phyloP scores from a whole-genome alignment of 2,113 vertebrate genomes.

The Gadus chalcogrammus region DNA sequence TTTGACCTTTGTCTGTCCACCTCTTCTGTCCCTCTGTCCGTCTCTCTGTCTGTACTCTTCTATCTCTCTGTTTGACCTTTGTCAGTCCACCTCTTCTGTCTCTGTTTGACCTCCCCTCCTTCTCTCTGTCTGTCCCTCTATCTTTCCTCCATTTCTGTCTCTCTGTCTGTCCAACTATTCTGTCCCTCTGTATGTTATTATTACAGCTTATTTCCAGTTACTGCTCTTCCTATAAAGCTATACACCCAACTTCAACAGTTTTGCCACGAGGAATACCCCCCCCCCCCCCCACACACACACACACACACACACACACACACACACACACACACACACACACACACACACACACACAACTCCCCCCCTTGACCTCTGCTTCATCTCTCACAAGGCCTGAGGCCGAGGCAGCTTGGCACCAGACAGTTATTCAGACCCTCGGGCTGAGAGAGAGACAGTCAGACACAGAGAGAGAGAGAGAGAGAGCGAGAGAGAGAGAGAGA shows the following conservation, averaged over 20 bases:
- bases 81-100: too few species aligned
- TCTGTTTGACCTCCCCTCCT: neutral
- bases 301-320: constrained; percentile 13
- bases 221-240: constrained; percentile 8
- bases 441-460: constrained; percentile 19
- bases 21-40: too few species aligned
- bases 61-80: too few species aligned
- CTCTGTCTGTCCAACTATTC: constrained; percentile 16
- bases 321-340: constrained; percentile 15
- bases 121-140: too few species aligned
- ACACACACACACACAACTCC: constrained; percentile 21
- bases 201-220: constrained; percentile 9
- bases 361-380: constrained; percentile 67
- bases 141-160: neutral
- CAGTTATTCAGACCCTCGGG: constrained; percentile 75
- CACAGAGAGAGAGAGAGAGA: neutral
- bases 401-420: constrained; percentile 77
- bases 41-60: too few species aligned
- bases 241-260: constrained; percentile 10
- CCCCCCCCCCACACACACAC: neutral
- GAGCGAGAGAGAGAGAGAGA: neutral
- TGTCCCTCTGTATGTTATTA: neutral
- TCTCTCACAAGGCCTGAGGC: constrained; percentile 71
- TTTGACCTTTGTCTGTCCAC: too few species aligned
- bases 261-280: constrained; percentile 9